Evolutionary conservation across 2,888 invertebrate genomes (phyloP).

Genomic region (Philhelius pedissequus): DNA sequence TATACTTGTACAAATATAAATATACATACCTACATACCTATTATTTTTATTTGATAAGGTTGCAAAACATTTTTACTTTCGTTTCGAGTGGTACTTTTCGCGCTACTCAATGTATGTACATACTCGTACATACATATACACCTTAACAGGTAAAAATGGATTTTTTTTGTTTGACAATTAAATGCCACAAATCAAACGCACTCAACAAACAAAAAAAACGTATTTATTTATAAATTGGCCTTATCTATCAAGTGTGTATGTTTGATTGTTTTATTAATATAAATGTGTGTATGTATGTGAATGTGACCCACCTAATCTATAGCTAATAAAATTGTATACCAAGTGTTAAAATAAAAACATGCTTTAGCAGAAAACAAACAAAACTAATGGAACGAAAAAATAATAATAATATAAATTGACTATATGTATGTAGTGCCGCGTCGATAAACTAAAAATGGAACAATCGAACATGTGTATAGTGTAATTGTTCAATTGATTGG

Average conservation of each 20-base stretch:
- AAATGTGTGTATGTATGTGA: neutral
- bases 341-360: slow-evolving; percentile 14
- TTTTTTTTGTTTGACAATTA: slow-evolving; percentile 38
- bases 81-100: neutral
- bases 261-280: neutral
- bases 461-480: slow-evolving; percentile 43
- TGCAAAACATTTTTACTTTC: slow-evolving; percentile 11
- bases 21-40: neutral
- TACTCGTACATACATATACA: too few relatives aligned
- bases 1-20: neutral
- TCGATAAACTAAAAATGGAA: slow-evolving; percentile 48
- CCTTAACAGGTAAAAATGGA: neutral
- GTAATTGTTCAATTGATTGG: slow-evolving; percentile 62
- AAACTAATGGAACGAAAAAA: neutral
- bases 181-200: slow-evolving; percentile 30
- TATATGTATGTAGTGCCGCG: slow-evolving; percentile 5
- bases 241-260: slow-evolving; percentile 40
- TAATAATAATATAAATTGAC: neutral
- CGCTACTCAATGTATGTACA: neutral
- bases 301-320: slow-evolving; percentile 46
- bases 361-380: slow-evolving; percentile 4
- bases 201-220: neutral
- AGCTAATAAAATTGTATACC: slow-evolving; percentile 56
- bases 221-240: neutral
- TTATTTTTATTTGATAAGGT: neutral